Evolutionary conservation across 2,888 invertebrate genomes (phyloP).

Genomic region (Synanthedon myopaeformis): DNA sequence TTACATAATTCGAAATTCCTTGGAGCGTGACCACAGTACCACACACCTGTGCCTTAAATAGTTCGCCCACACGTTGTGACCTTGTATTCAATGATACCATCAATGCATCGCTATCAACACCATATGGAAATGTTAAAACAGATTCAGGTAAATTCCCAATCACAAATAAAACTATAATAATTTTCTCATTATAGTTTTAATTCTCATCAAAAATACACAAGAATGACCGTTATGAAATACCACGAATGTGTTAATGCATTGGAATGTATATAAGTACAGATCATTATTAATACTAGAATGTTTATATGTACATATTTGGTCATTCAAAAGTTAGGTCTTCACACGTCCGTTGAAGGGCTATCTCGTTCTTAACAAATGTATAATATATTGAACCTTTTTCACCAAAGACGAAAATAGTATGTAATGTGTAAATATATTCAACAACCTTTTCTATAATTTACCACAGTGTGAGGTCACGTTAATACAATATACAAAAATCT

Average conservation of each 20-base stretch:
- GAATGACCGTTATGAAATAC: not conserved
- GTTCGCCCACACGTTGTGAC: too few species aligned
- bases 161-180: too few species aligned
- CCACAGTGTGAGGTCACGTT: constrained; percentile 4
- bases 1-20: too few species aligned
- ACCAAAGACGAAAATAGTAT: not conserved
- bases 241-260: constrained; percentile 12
- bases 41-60: too few species aligned
- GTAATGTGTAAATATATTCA: constrained; percentile 1
- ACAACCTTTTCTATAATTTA: constrained; percentile 4
- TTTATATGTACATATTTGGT: constrained; percentile 10
- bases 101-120: too few species aligned
- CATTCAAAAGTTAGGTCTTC: constrained; percentile 7
- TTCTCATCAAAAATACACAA: constrained; percentile 28
- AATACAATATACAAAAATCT: constrained; percentile 48
- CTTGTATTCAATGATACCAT: too few species aligned
- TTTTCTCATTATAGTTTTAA: constrained; percentile 13
- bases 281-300: constrained; percentile 9
- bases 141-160: too few species aligned
- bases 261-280: constrained; percentile 47
- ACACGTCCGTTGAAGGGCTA: too few species aligned
- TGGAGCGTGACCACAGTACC: too few species aligned
- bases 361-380: too few species aligned
- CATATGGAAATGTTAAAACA: too few species aligned
- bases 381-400: too few species aligned